phyloP scores from a whole-genome alignment of 1,140 invertebrate species.

The Caenorhabditis brenneri region DNA sequence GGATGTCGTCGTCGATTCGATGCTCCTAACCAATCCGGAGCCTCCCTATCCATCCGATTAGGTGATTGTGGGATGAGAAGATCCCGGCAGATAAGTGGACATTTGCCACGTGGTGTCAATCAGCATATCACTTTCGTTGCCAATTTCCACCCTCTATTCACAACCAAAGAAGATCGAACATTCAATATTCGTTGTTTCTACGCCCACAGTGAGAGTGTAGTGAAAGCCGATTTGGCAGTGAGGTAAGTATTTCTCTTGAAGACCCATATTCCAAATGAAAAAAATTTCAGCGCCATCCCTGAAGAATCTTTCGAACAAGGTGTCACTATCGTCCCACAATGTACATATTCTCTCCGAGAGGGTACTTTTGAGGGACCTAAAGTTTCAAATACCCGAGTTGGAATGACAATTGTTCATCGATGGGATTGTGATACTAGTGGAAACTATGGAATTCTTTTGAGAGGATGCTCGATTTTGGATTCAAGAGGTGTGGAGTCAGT shows the following conservation, averaged over 20 bases:
- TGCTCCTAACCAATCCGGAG: constrained; percentile 36
- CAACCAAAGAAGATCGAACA: constrained; percentile 62
- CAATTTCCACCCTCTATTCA: constrained; percentile 64
- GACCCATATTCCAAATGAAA: too few species aligned
- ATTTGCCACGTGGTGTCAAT: constrained; percentile 56
- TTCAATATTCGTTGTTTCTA: constrained; percentile 64
- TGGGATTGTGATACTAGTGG: constrained; percentile 64
- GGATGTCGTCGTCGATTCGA: constrained; percentile 42
- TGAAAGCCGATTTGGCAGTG: constrained; percentile 59
- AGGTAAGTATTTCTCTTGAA: constrained; percentile 49
- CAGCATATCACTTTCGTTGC: constrained; percentile 59
- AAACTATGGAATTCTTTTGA: constrained; percentile 23
- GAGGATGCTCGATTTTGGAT: constrained; percentile 12
- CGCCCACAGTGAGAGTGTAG: constrained; percentile 55
- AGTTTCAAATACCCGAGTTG: constrained; percentile 56
- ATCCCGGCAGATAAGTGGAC: constrained; percentile 45
- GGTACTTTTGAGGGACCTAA: constrained; percentile 61
- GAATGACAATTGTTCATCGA: constrained; percentile 62
- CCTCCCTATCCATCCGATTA: constrained; percentile 33
- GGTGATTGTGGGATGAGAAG: constrained; percentile 54
- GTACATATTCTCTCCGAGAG: constrained; percentile 59
- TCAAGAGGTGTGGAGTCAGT: background rate
- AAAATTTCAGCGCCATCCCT: constrained; percentile 42
- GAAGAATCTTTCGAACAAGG: constrained; percentile 55
- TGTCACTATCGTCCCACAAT: constrained; percentile 59